These are phyloP conservation scores for Garra rufa DNA, from an alignment of 2,113 vertebrate genomes.

Conservation along the genomic window DNA sequence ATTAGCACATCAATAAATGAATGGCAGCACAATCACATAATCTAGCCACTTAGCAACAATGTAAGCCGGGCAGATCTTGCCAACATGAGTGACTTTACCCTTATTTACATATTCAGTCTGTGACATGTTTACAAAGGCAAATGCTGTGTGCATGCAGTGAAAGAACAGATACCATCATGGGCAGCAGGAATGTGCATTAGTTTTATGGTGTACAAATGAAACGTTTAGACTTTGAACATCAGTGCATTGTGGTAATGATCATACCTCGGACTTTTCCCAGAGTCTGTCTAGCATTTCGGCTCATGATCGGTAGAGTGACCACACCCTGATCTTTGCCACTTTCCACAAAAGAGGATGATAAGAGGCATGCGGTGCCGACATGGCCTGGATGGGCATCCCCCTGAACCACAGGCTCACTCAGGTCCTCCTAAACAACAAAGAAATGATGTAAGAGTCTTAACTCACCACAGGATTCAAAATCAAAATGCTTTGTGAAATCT, in stretches of 20 bases:
- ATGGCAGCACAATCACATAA: not conserved
- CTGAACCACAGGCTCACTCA: constrained; percentile 88
- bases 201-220: constrained; percentile 2
- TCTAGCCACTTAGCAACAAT: constrained; percentile 11
- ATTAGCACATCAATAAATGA: not conserved
- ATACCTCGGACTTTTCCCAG: constrained; percentile 96
- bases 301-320: constrained; percentile 94
- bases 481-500: not conserved
- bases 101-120: constrained; percentile 17
- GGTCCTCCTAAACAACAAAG: constrained; percentile 82
- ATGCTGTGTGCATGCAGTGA: not conserved
- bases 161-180: not conserved
- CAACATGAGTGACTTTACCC: not conserved
- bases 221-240: not conserved
- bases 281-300: constrained; percentile 88
- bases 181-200: not conserved
- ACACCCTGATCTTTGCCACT: constrained; percentile 85
- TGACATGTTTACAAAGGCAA: constrained; percentile 15
- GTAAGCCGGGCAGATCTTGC: not conserved
- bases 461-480: not conserved
- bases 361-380: constrained; percentile 90
- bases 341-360: constrained; percentile 90
- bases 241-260: not conserved
- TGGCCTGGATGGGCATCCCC: constrained; percentile 86
- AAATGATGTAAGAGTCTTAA: not conserved